Percentiles rank a stretch among this genome's conserved stretches.
Conservation (phyloP, 2,888 invertebrate genomes). For the Icerya purchasi region DNA sequence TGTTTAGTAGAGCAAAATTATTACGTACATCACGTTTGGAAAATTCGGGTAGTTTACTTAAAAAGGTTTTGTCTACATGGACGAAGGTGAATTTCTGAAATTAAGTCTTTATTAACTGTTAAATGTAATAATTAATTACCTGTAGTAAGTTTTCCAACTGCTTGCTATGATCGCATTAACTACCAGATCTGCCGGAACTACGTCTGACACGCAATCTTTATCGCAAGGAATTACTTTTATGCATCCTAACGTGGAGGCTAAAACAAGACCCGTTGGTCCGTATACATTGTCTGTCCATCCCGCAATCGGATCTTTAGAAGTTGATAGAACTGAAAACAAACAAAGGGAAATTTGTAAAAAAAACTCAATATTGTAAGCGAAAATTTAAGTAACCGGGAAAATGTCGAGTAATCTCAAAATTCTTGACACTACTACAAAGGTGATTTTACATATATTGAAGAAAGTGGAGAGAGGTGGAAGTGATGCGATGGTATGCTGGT, state of each 20-base stretch:
- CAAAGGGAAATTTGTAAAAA: neutral
- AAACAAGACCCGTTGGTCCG: slow-evolving; percentile 36
- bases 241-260: slow-evolving; percentile 34
- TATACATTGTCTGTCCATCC: slow-evolving; percentile 49
- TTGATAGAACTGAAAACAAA: slow-evolving; percentile 22
- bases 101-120: too few species aligned
- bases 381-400: neutral
- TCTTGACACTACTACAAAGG: too few species aligned
- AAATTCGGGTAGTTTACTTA: too few species aligned
- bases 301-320: slow-evolving; percentile 26
- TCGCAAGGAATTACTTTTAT: slow-evolving; percentile 35
- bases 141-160: slow-evolving; percentile 28
- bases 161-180: slow-evolving; percentile 36
- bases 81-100: too few species aligned
- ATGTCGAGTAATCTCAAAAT: neutral
- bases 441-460: too few species aligned
- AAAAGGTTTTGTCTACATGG: too few species aligned
- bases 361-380: neutral
- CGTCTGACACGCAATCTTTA: slow-evolving; percentile 32
- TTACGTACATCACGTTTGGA: too few species aligned
- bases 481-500: too few species aligned
- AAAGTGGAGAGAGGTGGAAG: too few species aligned
- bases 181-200: slow-evolving; percentile 44
- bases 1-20: too few species aligned
- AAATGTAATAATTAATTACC: too few species aligned